Percentiles rank a stretch among this genome's conserved stretches.
Conservation (phyloP, 2,113 vertebrate genomes). For the Pterophyllum scalare region DNA sequence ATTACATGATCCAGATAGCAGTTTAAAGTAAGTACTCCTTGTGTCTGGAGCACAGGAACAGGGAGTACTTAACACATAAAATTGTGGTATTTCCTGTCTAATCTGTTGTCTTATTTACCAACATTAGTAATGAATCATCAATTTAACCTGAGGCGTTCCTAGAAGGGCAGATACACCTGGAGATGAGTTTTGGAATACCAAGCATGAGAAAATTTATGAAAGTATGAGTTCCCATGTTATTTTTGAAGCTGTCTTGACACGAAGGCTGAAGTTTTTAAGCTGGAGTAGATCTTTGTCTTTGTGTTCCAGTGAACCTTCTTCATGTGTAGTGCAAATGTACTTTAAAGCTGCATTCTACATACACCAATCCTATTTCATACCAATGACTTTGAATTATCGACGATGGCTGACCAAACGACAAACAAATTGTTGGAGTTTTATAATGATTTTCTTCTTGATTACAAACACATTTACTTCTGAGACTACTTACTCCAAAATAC, state of each 20-base stretch:
- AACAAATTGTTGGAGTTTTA: too few species aligned
- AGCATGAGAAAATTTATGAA: neutral
- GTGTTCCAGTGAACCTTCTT: neutral
- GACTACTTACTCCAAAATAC: too few species aligned
- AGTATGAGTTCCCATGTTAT: neutral
- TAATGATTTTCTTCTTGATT: too few species aligned
- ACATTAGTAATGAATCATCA: neutral
- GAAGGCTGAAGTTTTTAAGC: neutral
- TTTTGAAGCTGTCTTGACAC: neutral
- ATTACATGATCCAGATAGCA: neutral
- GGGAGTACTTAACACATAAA: neutral
- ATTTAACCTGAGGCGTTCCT: conserved; percentile 2
- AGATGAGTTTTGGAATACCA: neutral
- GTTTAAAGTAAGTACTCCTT: neutral
- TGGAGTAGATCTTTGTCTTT: neutral
- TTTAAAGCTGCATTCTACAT: neutral
- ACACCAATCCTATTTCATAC: neutral
- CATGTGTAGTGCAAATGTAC: neutral
- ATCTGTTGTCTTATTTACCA: neutral
- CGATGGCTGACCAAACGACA: too few species aligned
- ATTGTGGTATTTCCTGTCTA: neutral
- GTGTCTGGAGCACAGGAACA: neutral
- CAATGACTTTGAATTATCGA: neutral
- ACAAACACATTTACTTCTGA: too few species aligned
- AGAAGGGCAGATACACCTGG: neutral